Percentiles rank a stretch among this genome's conserved stretches.
Evolutionary conservation across 2,113 vertebrate species (phyloP).

Genomic region (Oceanodroma tethys): DNA sequence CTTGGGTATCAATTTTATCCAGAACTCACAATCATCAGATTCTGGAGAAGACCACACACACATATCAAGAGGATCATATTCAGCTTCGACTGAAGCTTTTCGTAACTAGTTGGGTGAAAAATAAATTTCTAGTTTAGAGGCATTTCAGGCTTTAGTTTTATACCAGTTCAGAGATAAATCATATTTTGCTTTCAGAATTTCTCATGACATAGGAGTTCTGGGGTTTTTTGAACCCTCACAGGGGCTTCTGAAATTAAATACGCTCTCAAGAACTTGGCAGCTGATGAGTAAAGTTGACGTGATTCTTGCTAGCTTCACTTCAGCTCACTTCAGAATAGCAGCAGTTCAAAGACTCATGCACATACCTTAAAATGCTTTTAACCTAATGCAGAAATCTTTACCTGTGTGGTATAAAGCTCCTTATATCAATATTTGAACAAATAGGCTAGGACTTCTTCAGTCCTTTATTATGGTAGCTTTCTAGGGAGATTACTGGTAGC

Average conservation of each 20-base stretch:
- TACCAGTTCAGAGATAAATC: background rate
- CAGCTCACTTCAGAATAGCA: background rate
- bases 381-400: background rate
- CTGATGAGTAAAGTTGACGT: background rate
- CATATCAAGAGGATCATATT: background rate
- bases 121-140: background rate
- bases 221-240: background rate
- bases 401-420: background rate
- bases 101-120: background rate
- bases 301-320: background rate
- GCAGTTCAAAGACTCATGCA: background rate
- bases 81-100: background rate
- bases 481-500: background rate
- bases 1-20: background rate
- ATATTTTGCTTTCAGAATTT: background rate
- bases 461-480: background rate
- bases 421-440: background rate
- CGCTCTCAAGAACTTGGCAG: background rate
- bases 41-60: background rate
- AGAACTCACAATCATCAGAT: background rate
- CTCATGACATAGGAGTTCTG: background rate
- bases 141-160: background rate
- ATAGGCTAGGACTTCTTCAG: background rate
- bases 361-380: background rate
- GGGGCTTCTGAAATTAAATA: background rate